A percentile compares a stretch with the other conserved stretches of the same genome.
Conservation (phyloP, 2,888 invertebrate genomes). For the Pristionchus mayeri region DNA sequence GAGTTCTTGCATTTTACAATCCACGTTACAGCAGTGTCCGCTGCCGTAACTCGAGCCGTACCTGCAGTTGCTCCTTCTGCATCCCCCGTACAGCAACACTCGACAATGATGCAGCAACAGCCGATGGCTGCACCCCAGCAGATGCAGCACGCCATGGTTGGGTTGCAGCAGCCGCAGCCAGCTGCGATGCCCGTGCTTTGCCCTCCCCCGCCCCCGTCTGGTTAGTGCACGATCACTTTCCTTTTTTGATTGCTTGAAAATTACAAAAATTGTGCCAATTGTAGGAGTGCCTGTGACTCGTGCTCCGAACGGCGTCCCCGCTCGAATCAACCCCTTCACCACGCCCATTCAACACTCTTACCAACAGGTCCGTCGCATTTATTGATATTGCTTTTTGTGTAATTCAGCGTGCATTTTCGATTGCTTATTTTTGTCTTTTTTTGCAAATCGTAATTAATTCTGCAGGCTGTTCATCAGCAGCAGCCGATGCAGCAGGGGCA, state of each 20-base stretch:
- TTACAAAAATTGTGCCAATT: not conserved
- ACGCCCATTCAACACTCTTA: constrained; percentile 42
- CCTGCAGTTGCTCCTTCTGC: not conserved
- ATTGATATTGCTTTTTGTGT: not conserved
- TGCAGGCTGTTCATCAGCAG: not conserved
- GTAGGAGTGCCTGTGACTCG: constrained; percentile 24
- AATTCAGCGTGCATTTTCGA: not conserved
- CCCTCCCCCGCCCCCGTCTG: not conserved
- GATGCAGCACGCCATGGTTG: not conserved
- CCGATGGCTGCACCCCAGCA: not conserved
- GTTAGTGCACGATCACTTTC: not conserved
- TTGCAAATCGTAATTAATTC: not conserved
- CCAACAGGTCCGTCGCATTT: not conserved
- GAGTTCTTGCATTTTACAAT: not conserved
- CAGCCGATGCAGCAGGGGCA: constrained; percentile 8
- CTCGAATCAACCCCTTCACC: constrained; percentile 37
- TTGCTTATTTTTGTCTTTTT: not conserved
- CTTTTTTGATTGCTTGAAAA: not conserved
- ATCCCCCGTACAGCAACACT: not conserved
- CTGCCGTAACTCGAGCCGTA: not conserved
- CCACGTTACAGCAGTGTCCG: not conserved
- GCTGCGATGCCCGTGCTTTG: constrained; percentile 25
- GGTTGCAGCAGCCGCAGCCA: constrained; percentile 29
- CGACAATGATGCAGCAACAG: not conserved
- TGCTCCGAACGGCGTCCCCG: constrained; percentile 29